Evolutionary conservation across 1,140 invertebrate genomes (phyloP).

Genomic region (Aphidius gifuensis): DNA sequence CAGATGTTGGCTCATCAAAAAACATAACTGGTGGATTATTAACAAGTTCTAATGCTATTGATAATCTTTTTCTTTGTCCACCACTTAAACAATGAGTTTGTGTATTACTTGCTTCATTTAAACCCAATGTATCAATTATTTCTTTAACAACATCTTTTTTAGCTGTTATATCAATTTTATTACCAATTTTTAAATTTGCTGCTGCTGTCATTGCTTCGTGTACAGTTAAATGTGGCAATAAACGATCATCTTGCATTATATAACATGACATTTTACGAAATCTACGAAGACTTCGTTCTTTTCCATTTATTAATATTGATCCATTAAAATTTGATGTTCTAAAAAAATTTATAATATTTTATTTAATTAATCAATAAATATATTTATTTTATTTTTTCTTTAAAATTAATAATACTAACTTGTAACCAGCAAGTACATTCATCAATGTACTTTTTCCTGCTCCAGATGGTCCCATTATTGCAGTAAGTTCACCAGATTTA

Average conservation of each 20-base stretch:
- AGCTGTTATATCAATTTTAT: conserved; percentile 68
- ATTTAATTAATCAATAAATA: background rate
- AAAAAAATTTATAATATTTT: conserved; percentile 31
- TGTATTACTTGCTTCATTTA: conserved; percentile 75
- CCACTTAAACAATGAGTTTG: conserved; percentile 80
- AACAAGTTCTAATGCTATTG: conserved; percentile 82
- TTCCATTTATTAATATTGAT: conserved; percentile 79
- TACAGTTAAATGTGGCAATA: conserved; percentile 84
- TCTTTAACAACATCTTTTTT: conserved; percentile 79
- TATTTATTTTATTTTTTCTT: background rate
- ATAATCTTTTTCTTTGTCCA: conserved; percentile 88
- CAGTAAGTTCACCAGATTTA: conserved; percentile 75
- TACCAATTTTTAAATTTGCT: conserved; percentile 87
- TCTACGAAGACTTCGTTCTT: conserved; percentile 76
- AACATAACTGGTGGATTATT: conserved; percentile 95
- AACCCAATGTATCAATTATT: conserved; percentile 75
- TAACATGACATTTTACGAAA: conserved; percentile 93
- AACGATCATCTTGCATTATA: conserved; percentile 94
- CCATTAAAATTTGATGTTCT: conserved; percentile 75
- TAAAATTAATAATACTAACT: conserved; percentile 61
- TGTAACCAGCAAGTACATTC: conserved; percentile 87
- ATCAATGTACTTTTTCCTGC: conserved; percentile 90
- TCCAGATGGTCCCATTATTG: conserved; percentile 92
- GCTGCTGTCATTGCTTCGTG: conserved; percentile 87
- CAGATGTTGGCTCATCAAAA: conserved; percentile 96